Base-by-base conservation (phyloP, 2,113 vertebrate species). In the Oryzias melastigma region DNA sequence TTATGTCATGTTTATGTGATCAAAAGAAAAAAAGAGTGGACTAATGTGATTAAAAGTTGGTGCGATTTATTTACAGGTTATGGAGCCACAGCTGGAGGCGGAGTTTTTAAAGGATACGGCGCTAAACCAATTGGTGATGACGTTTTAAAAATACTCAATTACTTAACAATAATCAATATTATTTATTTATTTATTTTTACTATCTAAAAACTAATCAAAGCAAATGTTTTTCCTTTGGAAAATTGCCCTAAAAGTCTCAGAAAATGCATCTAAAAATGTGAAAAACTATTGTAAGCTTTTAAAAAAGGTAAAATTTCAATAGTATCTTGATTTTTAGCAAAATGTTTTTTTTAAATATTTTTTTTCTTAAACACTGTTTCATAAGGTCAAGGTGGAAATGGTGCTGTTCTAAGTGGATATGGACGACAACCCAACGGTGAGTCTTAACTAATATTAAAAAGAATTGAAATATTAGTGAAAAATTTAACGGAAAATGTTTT, bases 111-210 rank as follows among this genome's bases (percentile, higher is more conserved):
- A 60, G 73, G 73, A 52, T 69, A 78, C 41, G 58, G 18, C 46
- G 5, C 78, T 24, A 75, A 75, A 70, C 19, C 65, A 10, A 83
- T 75, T 40, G 80, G 82, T 81, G 47, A 68, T 15, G n/a, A 1
- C 0, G 14, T 5, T 3, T 25, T 35, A 3, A 10, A 52, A 17
- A 16, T 3, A 22, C 5, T 7, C 13, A 27, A 1, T 25, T 25
- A 15, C 16, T 24, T 51, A 25, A 24, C 1, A 27, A 10, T 27
- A n/a, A n/a, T n/a, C n/a, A n/a, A n/a, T n/a, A n/a, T n/a, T n/a
- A n/a, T n/a, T n/a, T n/a, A n/a, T n/a, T n/a, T n/a, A n/a, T n/a
- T n/a, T n/a, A n/a, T 35, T 35, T 35, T 35, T 6, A 12, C 8
- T 12, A 35, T 35, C 8, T 35, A 12, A 8, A 35, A 13, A 35